A percentile compares a stretch with the other conserved stretches of the same genome.
Evolutionary conservation across 23 tunicate genomes (phyloP).

Genomic region (Ciona savignyi): DNA sequence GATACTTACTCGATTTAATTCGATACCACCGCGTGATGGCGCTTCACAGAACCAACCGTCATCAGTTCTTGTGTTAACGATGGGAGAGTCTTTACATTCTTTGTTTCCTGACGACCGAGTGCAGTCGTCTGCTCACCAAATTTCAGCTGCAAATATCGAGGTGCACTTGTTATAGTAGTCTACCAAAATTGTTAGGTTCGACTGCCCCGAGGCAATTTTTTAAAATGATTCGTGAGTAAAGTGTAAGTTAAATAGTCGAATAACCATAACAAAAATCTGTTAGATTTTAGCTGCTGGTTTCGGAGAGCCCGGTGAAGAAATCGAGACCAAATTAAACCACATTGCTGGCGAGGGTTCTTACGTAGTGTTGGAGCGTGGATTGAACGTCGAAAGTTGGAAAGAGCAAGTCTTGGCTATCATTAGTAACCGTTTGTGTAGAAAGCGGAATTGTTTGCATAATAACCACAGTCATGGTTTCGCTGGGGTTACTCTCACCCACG

Average conservation of each 20-base stretch:
- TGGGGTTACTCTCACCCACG: conserved; percentile 9
- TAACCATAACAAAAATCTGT: too few relatives aligned
- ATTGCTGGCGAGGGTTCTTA: conserved; percentile 8
- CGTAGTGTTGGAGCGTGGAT: not conserved
- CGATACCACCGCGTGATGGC: conserved; percentile 2
- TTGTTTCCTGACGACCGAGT: too few relatives aligned
- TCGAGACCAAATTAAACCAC: conserved; percentile 1
- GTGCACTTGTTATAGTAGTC: too few relatives aligned
- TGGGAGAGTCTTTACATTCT: conserved; percentile 5
- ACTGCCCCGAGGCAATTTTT: too few relatives aligned
- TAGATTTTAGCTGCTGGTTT: conserved; percentile 8
- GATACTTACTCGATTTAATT: too few relatives aligned
- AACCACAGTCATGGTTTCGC: not conserved
- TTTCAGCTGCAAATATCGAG: too few relatives aligned
- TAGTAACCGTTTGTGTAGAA: not conserved
- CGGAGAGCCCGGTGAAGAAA: not conserved
- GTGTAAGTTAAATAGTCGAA: too few relatives aligned
- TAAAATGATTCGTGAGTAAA: too few relatives aligned
- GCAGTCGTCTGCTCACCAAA: too few relatives aligned
- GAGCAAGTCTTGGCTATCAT: not conserved
- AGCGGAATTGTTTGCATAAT: conserved; percentile 5
- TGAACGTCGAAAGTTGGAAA: not conserved
- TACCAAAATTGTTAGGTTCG: too few relatives aligned
- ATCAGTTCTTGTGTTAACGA: conserved; percentile 4
- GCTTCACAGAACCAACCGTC: conserved; percentile 5